Conservation (phyloP, 2,888 invertebrate genomes). For the Cyclophora albipunctata region DNA sequence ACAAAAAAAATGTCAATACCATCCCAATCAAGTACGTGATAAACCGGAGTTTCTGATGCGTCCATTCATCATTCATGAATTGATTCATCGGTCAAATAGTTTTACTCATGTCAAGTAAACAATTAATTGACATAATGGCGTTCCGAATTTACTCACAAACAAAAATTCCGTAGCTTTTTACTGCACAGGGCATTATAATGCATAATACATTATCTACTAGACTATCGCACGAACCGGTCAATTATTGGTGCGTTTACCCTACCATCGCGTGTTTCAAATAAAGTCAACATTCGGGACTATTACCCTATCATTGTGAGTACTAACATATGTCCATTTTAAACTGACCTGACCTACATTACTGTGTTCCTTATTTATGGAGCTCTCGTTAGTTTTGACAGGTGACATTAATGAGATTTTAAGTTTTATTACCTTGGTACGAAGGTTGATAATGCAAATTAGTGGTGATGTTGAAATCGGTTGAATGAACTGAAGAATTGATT, state of each 20-base stretch:
- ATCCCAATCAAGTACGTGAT: too few species aligned
- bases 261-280: conserved; percentile 31
- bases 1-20: too few species aligned
- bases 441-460: too few species aligned
- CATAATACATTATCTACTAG: not conserved
- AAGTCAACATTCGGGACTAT: conserved; percentile 31
- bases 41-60: too few species aligned
- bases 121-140: too few species aligned
- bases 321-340: conserved; percentile 9
- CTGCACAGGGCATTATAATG: not conserved
- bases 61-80: too few species aligned
- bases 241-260: conserved; percentile 17
- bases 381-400: not conserved
- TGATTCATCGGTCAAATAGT: too few species aligned
- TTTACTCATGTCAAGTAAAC: too few species aligned
- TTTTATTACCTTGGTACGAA: not conserved
- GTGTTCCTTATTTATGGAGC: not conserved
- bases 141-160: not conserved
- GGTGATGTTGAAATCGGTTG: too few species aligned
- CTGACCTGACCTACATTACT: not conserved
- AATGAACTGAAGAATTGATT: too few species aligned
- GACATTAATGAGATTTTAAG: not conserved
- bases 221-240: conserved; percentile 5
- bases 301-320: conserved; percentile 23
- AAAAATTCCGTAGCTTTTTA: conserved; percentile 2